Conservation (phyloP, 2,888 invertebrate species). For the Drosophila stalkeri region DNA sequence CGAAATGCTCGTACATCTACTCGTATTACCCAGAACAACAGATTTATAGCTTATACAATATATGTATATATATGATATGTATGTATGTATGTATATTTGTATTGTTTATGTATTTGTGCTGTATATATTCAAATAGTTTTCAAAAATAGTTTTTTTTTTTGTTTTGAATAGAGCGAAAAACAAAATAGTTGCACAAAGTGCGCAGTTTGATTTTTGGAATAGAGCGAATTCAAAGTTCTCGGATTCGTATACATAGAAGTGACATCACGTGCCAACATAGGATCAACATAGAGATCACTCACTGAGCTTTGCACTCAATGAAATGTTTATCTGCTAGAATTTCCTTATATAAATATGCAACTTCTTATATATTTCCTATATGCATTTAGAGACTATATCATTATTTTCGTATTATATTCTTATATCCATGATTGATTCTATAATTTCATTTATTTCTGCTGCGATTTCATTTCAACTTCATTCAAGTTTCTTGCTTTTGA, state of each 20-base stretch:
- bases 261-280: slow-evolving; percentile 42
- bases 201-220: slow-evolving; percentile 28
- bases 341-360: neutral
- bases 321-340: neutral
- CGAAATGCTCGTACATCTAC: slow-evolving; percentile 33
- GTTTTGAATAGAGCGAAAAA: slow-evolving; percentile 30
- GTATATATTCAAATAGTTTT: slow-evolving; percentile 21
- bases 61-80: neutral
- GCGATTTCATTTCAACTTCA: neutral
- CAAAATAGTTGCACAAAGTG: slow-evolving; percentile 32
- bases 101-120: neutral
- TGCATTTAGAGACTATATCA: neutral
- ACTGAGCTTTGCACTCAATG: slow-evolving; percentile 1
- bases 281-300: slow-evolving; percentile 17
- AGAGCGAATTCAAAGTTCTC: slow-evolving; percentile 17
- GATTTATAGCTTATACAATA: slow-evolving; percentile 14
- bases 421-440: neutral
- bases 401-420: neutral
- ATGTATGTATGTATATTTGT: neutral
- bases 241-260: slow-evolving; percentile 16
- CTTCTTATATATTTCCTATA: neutral
- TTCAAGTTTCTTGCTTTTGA: neutral
- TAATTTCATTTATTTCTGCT: neutral
- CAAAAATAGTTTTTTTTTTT: slow-evolving; percentile 60
- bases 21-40: slow-evolving; percentile 27